Base-by-base conservation (phyloP, 1,140 invertebrate genomes). In the Chymomyza costata region DNA sequence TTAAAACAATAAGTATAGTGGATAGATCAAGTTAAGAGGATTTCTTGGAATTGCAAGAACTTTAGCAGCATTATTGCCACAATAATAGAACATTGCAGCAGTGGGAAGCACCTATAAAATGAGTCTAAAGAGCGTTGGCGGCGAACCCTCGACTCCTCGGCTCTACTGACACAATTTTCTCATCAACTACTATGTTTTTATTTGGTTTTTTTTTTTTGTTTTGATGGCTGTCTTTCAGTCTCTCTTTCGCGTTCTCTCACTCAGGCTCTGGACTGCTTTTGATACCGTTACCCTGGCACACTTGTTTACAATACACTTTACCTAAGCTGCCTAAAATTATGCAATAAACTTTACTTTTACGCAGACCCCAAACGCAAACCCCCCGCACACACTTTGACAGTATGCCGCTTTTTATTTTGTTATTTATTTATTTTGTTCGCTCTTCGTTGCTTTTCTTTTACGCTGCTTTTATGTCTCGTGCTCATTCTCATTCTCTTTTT, bases 321-420 rank as follows among this genome's bases (percentile, higher is more conserved):
- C 64, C 63, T 80, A 64, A 67, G 66, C 73, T 58, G 63, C 51
- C 64, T 69, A 65, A 80, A 80, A 76, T 76, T 76, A 78, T 80
- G 63, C 71, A 78, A 78, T 80, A 71, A 71, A 80, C 73, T 71
- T 78, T 78, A 67, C 67, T 71, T 71, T 80, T 78, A 80, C 67
- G 73, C 63, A n/a, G 59, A 63, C 59, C 31, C 61, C 55, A 66
- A 67, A 63, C 63, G 52, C 39, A 15, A 30, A 43, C 15, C 13
- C 31, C n/a, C 5, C 5, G n/a, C 5, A 34, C 13, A 34, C 31
- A 10, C 3, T 14, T 25, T 38, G 11, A 10, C 21, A 30, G 0
- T 28, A 18, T 10, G 14, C 31, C 44, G 21, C 17, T 13, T 44
- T 14, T 15, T 56, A 73, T 66, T 73, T 13, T 44, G 14, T 15